Evolutionary conservation across 1,140 invertebrate genomes (phyloP).

Genomic region (Drosophila lacertosa): DNA sequence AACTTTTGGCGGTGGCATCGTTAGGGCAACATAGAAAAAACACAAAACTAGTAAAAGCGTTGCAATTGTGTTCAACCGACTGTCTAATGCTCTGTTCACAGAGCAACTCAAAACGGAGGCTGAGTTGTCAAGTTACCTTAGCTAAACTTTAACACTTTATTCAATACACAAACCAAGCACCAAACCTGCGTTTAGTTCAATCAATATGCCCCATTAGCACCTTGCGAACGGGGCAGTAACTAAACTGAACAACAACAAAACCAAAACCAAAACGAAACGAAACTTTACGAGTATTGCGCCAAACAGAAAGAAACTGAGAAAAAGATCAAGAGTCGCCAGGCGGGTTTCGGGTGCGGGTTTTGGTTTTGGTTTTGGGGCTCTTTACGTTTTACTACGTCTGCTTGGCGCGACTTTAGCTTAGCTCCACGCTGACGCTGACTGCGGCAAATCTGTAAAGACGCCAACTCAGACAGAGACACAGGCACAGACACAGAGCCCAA

Average conservation of each 20-base stretch:
- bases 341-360: slow-evolving; percentile 10
- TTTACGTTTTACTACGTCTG: neutral
- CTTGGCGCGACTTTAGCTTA: neutral
- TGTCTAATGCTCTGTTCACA: too few relatives aligned
- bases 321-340: slow-evolving; percentile 26
- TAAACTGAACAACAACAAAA: slow-evolving; percentile 1
- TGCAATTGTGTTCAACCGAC: too few relatives aligned
- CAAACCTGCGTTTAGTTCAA: too few relatives aligned
- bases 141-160: too few relatives aligned
- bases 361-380: neutral
- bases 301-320: slow-evolving; percentile 25
- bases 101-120: too few relatives aligned
- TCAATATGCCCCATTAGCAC: too few relatives aligned
- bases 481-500: slow-evolving; percentile 3
- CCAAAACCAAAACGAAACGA: slow-evolving; percentile 15
- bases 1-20: neutral
- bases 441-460: slow-evolving; percentile 21
- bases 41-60: too few relatives aligned
- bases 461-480: too few relatives aligned
- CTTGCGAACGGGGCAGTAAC: neutral
- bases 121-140: too few relatives aligned
- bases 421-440: neutral
- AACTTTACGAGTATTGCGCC: slow-evolving; percentile 30
- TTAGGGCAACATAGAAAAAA: too few relatives aligned
- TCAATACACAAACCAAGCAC: too few relatives aligned